Evolutionary conservation across 2,113 vertebrate species (phyloP), one percentile per base, ranked within the genome.

Genomic region (Clupea harengus): DNA sequence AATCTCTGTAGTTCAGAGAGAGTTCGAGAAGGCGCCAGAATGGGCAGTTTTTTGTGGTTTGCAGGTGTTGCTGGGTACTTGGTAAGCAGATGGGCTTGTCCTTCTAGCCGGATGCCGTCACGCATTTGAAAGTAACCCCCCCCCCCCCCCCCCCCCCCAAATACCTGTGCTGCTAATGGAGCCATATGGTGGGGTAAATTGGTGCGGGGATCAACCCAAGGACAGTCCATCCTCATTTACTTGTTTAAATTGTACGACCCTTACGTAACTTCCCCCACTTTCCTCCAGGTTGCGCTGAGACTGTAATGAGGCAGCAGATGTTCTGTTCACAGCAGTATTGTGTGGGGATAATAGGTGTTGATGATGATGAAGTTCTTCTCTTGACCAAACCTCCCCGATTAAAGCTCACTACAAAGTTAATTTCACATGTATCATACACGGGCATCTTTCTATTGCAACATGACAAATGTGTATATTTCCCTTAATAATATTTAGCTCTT

Each of bases 121-220:
- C 72, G 39, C 72, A 11, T 39, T 39, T 32, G 72, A 78, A 44
- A 39, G 72, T 78, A 78, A 78, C 72, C 72, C 64, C 72, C 72
- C 39, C 39, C 39, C 28, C 72, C 39, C 39, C 39, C 28, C 72
- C 72, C 64, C 72, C 72, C 39, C 39, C 39, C 28, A 32, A 78
- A 78, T 78, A 78, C 72, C 28, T 39, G 39, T 15, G 20, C 72
- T 44, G 72, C 72, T 78, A 78, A 78, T 78, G 8, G 32, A 78
- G 72, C 72, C 72, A 78, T 39, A 78, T 78, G 72, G 72, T 39
- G 25, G 72, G 13, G 72, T 78, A 78, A 78, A 78, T 78, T 78
- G 28, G 72, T 78, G 28, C 72, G 10, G 13, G 25, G 72, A 78
- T 78, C 72, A 78, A 78, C 39, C 72, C 72, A 78, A 78, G 72